Conservation (phyloP, 2,888 invertebrate genomes). For the Fragum sueziense region DNA sequence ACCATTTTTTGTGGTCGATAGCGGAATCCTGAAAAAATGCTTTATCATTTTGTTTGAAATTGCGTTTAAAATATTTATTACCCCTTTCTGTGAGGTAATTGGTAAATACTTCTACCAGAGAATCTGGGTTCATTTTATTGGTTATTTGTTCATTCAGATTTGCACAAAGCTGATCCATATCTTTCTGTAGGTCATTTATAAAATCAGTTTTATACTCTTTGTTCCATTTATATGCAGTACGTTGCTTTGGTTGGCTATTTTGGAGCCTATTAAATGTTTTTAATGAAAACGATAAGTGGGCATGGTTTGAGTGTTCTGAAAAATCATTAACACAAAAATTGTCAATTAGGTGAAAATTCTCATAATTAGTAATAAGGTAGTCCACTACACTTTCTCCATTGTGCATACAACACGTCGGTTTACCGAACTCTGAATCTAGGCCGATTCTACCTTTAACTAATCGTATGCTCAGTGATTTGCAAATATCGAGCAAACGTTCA, state of each 20-base stretch:
- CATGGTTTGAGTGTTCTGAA: background rate
- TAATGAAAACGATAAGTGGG: background rate
- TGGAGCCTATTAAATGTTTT: background rate
- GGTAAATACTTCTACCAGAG: background rate
- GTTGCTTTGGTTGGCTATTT: background rate
- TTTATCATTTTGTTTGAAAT: background rate
- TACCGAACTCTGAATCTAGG: background rate
- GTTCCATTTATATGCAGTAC: background rate
- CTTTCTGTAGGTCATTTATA: background rate
- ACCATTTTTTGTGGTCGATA: no score
- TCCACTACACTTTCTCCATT: background rate
- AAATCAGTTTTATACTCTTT: background rate
- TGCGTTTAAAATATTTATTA: background rate
- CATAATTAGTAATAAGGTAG: background rate
- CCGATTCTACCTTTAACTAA: background rate
- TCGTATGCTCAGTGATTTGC: background rate
- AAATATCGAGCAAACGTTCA: background rate
- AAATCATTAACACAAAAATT: background rate
- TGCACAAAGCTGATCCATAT: background rate
- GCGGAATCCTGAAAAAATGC: no score
- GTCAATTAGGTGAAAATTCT: background rate
- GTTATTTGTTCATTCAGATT: no score
- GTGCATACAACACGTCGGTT: background rate
- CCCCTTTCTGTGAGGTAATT: background rate
- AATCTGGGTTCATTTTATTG: background rate